Conservation (phyloP, 1,140 invertebrate genomes). For the Meteorus sp. region DNA sequence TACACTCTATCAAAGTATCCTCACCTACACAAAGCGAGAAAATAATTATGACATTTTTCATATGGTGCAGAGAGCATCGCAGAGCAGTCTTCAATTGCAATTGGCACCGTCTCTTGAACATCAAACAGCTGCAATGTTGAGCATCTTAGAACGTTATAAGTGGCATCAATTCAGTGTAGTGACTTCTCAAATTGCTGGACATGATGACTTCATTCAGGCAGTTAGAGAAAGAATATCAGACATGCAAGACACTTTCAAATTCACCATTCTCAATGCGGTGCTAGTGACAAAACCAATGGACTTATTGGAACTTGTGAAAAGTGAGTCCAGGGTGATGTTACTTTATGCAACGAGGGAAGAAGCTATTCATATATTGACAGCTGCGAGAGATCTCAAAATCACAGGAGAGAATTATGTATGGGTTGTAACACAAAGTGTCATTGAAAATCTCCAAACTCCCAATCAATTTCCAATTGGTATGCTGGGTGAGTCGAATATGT, state of each 20-base stretch:
- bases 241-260: constrained; percentile 86
- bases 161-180: constrained; percentile 96
- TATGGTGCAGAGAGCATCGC: constrained; percentile 68
- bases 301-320: constrained; percentile 78
- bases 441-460: constrained; percentile 75
- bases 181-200: constrained; percentile 89
- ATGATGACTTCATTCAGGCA: constrained; percentile 93
- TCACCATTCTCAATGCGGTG: constrained; percentile 84
- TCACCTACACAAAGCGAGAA: too few relatives aligned
- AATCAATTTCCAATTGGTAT: constrained; percentile 89
- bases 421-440: constrained; percentile 95
- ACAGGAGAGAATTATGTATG: constrained; percentile 95
- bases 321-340: constrained; percentile 91
- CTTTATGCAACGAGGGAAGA: constrained; percentile 89
- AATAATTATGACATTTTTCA: not conserved
- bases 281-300: constrained; percentile 72
- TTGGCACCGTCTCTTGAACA: constrained; percentile 92
- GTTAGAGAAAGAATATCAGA: constrained; percentile 83
- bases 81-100: constrained; percentile 83
- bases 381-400: constrained; percentile 80
- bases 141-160: constrained; percentile 90
- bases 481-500: constrained; percentile 72
- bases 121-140: constrained; percentile 90
- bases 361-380: constrained; percentile 80
- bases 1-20: too few relatives aligned